A percentile compares a stretch with the other conserved stretches of the same genome.
phyloP scores from a whole-genome alignment of 2,888 invertebrate genomes.

The Machimus rusticus region DNA sequence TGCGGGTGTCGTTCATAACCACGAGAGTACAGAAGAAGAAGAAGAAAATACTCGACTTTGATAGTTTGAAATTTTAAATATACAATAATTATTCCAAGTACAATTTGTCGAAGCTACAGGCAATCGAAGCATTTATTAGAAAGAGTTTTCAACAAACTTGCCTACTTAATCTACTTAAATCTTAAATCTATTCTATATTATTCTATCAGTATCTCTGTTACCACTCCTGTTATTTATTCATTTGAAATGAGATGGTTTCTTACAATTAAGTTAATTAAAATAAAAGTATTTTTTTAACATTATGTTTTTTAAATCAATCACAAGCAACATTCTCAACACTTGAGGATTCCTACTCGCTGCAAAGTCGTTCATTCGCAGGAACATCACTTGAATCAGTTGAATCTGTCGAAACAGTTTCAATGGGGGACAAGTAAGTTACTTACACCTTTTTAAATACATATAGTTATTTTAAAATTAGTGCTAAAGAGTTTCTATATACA shows the following conservation, averaged over 20 bases:
- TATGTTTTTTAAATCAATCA: conserved; percentile 16
- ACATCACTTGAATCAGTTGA: conserved; percentile 62
- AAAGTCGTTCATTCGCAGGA: conserved; percentile 62
- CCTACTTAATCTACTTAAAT: conserved; percentile 3
- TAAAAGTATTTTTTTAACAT: conserved; percentile 17
- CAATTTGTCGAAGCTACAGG: background rate
- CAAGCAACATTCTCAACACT: conserved; percentile 62
- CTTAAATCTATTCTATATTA: background rate
- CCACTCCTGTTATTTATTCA: conserved; percentile 37
- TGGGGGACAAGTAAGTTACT: conserved; percentile 59
- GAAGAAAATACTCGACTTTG: conserved; percentile 61
- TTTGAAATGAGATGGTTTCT: conserved; percentile 43
- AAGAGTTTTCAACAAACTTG: conserved; percentile 2
- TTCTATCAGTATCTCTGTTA: conserved; percentile 22
- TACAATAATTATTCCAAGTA: background rate
- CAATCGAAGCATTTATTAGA: conserved; percentile 31
- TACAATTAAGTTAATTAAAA: conserved; percentile 36
- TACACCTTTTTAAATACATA: background rate
- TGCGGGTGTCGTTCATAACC: conserved; percentile 47
- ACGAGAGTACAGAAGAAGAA: conserved; percentile 52
- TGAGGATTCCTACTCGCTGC: conserved; percentile 62
- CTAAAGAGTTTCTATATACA: background rate
- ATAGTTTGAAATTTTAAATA: background rate
- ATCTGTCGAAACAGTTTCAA: conserved; percentile 61
- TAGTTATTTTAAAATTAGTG: background rate